Base-by-base conservation (phyloP, 2,888 invertebrate species). In the Pachliopta kotzebuea region DNA sequence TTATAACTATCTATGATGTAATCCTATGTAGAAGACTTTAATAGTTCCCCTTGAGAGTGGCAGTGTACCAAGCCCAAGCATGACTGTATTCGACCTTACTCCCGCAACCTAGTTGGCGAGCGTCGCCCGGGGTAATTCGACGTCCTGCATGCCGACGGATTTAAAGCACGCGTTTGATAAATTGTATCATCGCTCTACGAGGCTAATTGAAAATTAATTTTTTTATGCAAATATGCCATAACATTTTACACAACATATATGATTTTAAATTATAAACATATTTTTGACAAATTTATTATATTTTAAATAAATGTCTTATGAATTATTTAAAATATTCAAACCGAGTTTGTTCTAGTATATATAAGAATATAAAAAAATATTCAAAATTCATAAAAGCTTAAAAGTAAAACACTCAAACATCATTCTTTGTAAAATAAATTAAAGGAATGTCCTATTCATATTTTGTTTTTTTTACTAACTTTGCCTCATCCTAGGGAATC, bases 81-180 rank as follows among this genome's bases (percentile, higher is more conserved):
- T 71, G 69, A 69, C 20, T 55, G 31, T 55, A 23, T 60, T 21
- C 71, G 80, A 71, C 78, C 78, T 79, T 75, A 72, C 78, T 81
- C 76, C 79, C 80, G 82, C 85, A 85, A 86, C 85, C 85, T 82
- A 86, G 74, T 86, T 86, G 86, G 86, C 86, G 72, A 69, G 71
- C 57, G 56, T 66, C 69, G 66, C 72, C 62, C 70, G 70, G 69
- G 69, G 72, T 75, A 75, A 63, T 63, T 62, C 74, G 72, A 72
- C 73, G 72, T 69, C 69, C 66, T 62, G 67, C 64, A 60, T 68
- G 73, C 74, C 69, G 68, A 68, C 62, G 67, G 68, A 66, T 67
- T 63, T 63, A 68, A 57, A 52, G 23, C 31, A 59, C 17, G 63
- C 60, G 24, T 56, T 60, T 14, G 37, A 56, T 60, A 31, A 60